Percentiles rank a stretch among this genome's conserved stretches.
Evolutionary conservation across 92 coral and sea anemone genomes (phyloP).

Genomic region (Zoanthus sansibaricus): DNA sequence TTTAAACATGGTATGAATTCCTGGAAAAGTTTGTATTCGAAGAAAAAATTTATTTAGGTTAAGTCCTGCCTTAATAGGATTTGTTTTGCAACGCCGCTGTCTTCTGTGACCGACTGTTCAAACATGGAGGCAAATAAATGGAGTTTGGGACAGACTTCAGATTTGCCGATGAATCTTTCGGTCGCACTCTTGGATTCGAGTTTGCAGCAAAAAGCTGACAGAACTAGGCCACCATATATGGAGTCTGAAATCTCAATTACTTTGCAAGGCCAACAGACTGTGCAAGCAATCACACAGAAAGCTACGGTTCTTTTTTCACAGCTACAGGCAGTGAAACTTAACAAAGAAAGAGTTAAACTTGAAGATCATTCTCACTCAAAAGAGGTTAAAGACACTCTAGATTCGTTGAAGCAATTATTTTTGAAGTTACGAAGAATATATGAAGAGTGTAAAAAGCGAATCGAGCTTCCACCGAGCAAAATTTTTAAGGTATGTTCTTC

Average conservation of each 20-base stretch:
- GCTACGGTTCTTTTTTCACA: constrained; percentile 28
- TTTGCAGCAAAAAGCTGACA: constrained; percentile 16
- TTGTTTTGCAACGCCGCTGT: constrained; percentile 18
- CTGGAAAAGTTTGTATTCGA: no score
- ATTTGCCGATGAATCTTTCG: not conserved
- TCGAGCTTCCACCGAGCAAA: constrained; percentile 26
- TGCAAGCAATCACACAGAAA: constrained; percentile 15
- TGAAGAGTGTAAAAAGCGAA: constrained; percentile 40
- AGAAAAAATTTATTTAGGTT: no score
- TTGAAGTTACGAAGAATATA: constrained; percentile 25
- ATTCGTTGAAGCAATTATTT: constrained; percentile 38
- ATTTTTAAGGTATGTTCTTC: constrained; percentile 6
- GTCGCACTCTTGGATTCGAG: constrained; percentile 29
- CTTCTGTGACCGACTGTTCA: constrained; percentile 13
- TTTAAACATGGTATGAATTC: no score
- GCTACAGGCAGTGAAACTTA: constrained; percentile 21
- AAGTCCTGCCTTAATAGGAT: no score
- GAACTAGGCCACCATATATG: not conserved
- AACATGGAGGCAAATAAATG: constrained; percentile 36
- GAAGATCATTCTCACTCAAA: constrained; percentile 27
- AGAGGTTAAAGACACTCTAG: constrained; percentile 34
- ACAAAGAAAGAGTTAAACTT: constrained; percentile 36
- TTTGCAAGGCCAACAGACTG: constrained; percentile 31
- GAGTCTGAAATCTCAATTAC: constrained; percentile 38
- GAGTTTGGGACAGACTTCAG: constrained; percentile 10